Evolutionary conservation across 2,113 vertebrate genomes (phyloP).

Genomic region (Jacana jacana): DNA sequence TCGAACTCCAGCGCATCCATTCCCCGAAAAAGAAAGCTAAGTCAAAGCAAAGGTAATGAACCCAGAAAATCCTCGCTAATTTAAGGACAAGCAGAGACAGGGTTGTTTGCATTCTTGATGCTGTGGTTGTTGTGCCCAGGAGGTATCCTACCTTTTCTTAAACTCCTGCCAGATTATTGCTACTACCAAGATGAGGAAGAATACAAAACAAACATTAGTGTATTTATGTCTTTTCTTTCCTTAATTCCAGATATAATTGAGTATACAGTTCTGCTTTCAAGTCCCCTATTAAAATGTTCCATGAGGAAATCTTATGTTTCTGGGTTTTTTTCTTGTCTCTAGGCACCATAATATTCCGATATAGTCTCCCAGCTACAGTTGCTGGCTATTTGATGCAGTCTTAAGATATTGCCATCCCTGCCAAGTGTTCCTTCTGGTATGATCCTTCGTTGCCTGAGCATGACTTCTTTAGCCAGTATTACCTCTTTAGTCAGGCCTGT

Average conservation of each 20-base stretch:
- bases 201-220: background rate
- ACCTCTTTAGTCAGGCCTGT: background rate
- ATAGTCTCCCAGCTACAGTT: background rate
- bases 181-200: background rate
- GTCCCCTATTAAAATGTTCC: background rate
- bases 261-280: background rate
- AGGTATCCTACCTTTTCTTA: background rate
- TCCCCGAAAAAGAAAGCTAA: background rate
- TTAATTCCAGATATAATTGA: background rate
- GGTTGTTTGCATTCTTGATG: background rate
- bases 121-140: background rate
- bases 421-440: background rate
- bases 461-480: background rate
- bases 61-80: background rate
- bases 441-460: background rate
- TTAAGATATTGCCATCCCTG: background rate
- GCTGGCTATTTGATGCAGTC: background rate
- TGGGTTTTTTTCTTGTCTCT: background rate
- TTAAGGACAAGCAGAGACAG: background rate
- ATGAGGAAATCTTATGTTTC: background rate
- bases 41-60: background rate
- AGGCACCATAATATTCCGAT: background rate
- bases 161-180: background rate
- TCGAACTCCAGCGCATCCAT: background rate
- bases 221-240: background rate